Evolutionary conservation across 1,140 invertebrate species (phyloP), one percentile per base, ranked within the genome.

Genomic region (Ruditapes philippinarum): DNA sequence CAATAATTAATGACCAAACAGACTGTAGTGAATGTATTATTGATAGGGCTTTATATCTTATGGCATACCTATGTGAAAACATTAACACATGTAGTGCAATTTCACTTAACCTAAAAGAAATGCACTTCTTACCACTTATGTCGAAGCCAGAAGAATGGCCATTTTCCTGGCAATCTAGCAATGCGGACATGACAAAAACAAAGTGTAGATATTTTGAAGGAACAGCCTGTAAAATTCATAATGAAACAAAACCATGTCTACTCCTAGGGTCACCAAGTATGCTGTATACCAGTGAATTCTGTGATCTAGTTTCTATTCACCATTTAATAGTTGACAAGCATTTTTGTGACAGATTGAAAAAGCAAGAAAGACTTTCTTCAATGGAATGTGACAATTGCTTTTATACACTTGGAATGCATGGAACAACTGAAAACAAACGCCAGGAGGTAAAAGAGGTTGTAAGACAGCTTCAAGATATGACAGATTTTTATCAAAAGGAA

Each of bases 121-220:
- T 40, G 7, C 17, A 31, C 11, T 81, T 81, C 33, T 19, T 81
- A 0, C 79, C 79, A 42, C 33, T 81, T 17, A 62, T 81, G 79
- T 33, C 3, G 14, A 81, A 81, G 42, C 79, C 79, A 14, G 4
- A 22, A 42, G 38, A 42, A 38, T 82, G 79, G 79, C 79, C 79
- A 5, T 82, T 82, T 42, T 22, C 4, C 12, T 82, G 79, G 79
- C 51, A 82, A 38, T n/a, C n/a, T n/a, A n/a, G n/a, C n/a, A n/a
- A n/a, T n/a, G 51, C 54, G 25, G 74, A 78, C 25, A 17, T 14
- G 12, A n/a, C 22, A 36, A n/a, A n/a, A n/a, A n/a, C n/a, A n/a
- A n/a, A n/a, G n/a, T 45, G 42, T 14, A 45, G 42, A 45, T 45
- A 45, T 7, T 76, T 42, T 28, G 38, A 49, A 22, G 45, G 7